A percentile compares a stretch with the other conserved stretches of the same genome.
These are phyloP conservation scores for Nothocercus julius DNA, from an alignment of 2,113 vertebrate genomes.

Conservation along the genomic window DNA sequence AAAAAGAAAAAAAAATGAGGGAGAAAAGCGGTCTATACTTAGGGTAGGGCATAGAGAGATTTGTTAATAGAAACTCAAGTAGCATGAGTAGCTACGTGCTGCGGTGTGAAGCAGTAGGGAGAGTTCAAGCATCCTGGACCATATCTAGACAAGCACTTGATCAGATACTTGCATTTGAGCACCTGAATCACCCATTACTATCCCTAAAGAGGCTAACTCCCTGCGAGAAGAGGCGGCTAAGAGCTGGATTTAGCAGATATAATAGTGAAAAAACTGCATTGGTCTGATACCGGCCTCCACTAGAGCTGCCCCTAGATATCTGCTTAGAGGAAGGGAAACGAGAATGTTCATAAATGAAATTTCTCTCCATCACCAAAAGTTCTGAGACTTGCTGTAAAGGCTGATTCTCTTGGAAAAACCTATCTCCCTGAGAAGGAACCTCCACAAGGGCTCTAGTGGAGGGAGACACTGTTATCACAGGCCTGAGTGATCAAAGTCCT, in stretches of 20 bases:
- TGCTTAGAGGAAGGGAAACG: not conserved
- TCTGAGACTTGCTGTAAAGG: not conserved
- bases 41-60: not conserved
- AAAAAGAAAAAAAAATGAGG: not conserved
- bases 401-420: not conserved
- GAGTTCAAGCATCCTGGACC: not conserved
- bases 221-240: rapidly evolving
- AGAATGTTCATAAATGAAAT: not conserved
- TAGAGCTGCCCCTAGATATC: not conserved
- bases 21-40: not conserved
- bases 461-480: not conserved
- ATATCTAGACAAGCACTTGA: not conserved
- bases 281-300: not conserved
- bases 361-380: not conserved
- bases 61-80: not conserved
- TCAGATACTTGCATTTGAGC: not conserved
- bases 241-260: not conserved
- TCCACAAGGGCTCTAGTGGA: not conserved
- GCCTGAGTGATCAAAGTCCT: not conserved
- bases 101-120: rapidly evolving
- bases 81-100: too few relatives aligned
- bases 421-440: not conserved
- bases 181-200: not conserved
- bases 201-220: not conserved
- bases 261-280: not conserved